Evolutionary conservation across 1,140 invertebrate genomes (phyloP), one percentile per base, ranked within the genome.

Genomic region (Megathymus violae): DNA sequence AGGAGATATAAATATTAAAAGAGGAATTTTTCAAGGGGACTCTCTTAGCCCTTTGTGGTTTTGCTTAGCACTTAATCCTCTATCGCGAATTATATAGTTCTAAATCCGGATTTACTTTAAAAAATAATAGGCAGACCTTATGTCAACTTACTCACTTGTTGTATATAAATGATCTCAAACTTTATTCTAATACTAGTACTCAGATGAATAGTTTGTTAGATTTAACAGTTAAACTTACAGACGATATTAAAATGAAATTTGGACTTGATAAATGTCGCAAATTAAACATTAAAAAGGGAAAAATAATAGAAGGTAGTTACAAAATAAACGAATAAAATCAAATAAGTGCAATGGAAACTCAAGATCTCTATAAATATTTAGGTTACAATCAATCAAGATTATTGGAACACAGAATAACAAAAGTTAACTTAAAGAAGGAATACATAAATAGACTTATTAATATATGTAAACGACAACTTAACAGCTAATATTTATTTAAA

Each of bases 401-500:
- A 4, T 13, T 46, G 4, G 17, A 22, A 10, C 43, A 46, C n/a
- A 46, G 9, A 6, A 11, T n/a, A n/a, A 10, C 22, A 4, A 46
- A 46, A 25, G 10, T 22, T 4, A 46, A 46, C 19, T 14, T 25
- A 46, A 46, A 46, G 6, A n/a, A 6, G 22, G 43, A 46, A 19
- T n/a, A n/a, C n/a, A n/a, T n/a, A n/a, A n/a, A n/a, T n/a, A n/a
- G n/a, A n/a, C n/a, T n/a, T n/a, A n/a, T n/a, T n/a, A n/a, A n/a
- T n/a, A n/a, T n/a, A n/a, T n/a, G n/a, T n/a, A n/a, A n/a, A n/a
- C n/a, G n/a, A n/a, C n/a, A n/a, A n/a, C n/a, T n/a, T 46, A 22
- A 11, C 4, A 17, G 17, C 1, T 51, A 52, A 22, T 13, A 51
- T 46, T 9, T 62, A 1, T 31, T 52, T n/a, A 52, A 62, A 44